Conservation (phyloP, 2,888 invertebrate species). For the Thymelicus sylvestris region DNA sequence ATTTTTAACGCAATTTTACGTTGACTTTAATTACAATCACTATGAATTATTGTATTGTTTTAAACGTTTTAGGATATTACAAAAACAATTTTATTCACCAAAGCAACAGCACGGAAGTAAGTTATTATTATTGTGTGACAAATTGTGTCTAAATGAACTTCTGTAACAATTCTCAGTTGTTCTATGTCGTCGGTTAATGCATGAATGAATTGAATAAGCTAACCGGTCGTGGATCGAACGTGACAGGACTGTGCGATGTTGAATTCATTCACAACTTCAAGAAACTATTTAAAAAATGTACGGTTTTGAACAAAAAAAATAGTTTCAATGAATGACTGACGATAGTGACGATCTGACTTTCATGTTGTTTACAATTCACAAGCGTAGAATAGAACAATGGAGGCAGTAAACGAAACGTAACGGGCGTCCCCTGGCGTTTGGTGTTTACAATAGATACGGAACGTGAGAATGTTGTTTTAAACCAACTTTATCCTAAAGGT, state of each 20-base stretch:
- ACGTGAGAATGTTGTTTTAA: slow-evolving; percentile 80
- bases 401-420: slow-evolving; percentile 74
- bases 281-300: slow-evolving; percentile 33
- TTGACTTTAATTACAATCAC: too few species aligned
- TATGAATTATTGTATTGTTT: too few species aligned
- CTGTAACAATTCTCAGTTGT: slow-evolving; percentile 18
- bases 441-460: slow-evolving; percentile 74
- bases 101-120: too few species aligned
- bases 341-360: slow-evolving; percentile 45
- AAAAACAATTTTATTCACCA: too few species aligned
- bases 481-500: slow-evolving; percentile 65
- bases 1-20: too few species aligned
- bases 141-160: background rate
- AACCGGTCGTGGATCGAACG: slow-evolving; percentile 62
- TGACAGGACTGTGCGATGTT: slow-evolving; percentile 62
- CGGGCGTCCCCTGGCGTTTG: slow-evolving; percentile 64
- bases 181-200: slow-evolving; percentile 53
- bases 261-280: slow-evolving; percentile 62
- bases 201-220: slow-evolving; percentile 58
- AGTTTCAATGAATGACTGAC: slow-evolving; percentile 55
- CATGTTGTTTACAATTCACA: slow-evolving; percentile 71
- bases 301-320: slow-evolving; percentile 36
- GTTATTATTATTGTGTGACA: background rate
- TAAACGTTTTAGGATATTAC: too few species aligned
- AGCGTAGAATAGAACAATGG: slow-evolving; percentile 74